Conservation (phyloP, 2,113 vertebrate species). For the Ciconia maguari region DNA sequence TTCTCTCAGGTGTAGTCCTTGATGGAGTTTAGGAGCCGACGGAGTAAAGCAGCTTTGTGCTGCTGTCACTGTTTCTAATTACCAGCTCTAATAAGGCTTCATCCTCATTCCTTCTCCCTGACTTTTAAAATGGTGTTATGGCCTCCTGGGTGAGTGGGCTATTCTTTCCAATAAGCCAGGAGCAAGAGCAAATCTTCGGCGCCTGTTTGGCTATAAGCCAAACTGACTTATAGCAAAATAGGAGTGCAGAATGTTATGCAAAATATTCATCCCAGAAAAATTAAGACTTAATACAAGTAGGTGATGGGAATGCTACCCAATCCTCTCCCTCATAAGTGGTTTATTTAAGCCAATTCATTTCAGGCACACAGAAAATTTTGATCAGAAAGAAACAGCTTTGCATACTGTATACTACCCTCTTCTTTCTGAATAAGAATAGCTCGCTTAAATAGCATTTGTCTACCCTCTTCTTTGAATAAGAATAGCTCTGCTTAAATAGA, state of each 20-base stretch:
- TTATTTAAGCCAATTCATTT: background rate
- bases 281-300: background rate
- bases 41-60: background rate
- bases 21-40: background rate
- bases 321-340: background rate
- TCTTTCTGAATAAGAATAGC: background rate
- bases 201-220: background rate
- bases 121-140: conserved; percentile 1
- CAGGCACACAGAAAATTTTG: background rate
- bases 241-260: background rate
- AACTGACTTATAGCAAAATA: background rate
- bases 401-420: background rate
- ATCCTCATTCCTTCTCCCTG: background rate
- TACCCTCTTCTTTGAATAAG: background rate
- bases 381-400: background rate
- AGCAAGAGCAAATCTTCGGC: background rate
- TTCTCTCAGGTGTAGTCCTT: conserved; percentile 10
- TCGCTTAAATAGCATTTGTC: background rate
- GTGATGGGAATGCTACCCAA: background rate
- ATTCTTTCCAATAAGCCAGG: background rate
- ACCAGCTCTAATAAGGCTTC: conserved; percentile 16
- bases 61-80: conserved; percentile 47
- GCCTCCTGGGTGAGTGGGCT: background rate
- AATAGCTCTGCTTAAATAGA: background rate
- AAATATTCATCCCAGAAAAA: background rate